Base-by-base conservation (phyloP, 35 echinoderm and acorn worm species). In the Lytechinus variegatus region DNA sequence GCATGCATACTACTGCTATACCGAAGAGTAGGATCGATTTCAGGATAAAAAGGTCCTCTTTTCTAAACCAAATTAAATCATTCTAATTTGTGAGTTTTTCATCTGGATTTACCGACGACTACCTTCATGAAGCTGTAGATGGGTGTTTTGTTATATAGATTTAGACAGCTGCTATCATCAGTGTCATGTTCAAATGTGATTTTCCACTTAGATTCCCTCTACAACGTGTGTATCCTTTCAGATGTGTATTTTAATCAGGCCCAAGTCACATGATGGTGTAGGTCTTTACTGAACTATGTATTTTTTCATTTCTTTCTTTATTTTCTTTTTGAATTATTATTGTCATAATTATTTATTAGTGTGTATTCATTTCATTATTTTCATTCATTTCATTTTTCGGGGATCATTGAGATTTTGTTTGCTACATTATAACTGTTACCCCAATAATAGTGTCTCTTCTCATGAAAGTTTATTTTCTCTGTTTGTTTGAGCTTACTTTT, bases 141-240 rank as follows among this genome's bases (percentile, higher is more conserved):
- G 4, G 6, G 66, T 79, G 3, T 24, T 79, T 79, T 19, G 66
- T 79, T 79, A n/a, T 79, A n/a, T 44, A 24, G 66, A 19, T 79
- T 44, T 79, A 24, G 66, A 79, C 66, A 79, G 66, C 66, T 79
- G 66, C 16, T 79, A 7, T 79, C 66, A 79, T 79, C 66, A 16
- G 66, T 79, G 66, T 79, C 66, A 79, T 79, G 66, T 79, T 79
- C 21, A 79, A 58, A 79, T 79, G 66, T n/a, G 66, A 79, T 79
- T 79, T 79, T 79, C 66, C 14, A 24, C 66, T 79, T 24, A 60
- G 16, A 60, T 60, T 60, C 10, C 16, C 57, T 60, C 16, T 60
- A 10, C 8, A 60, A 79, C 66, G 66, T 79, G 66, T 19, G 66
- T 24, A 6, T 24, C 14, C 61, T 71, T 6, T 13, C 61, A 79